Conservation (phyloP, 2,888 invertebrate species). For the Tipula vernalis region DNA sequence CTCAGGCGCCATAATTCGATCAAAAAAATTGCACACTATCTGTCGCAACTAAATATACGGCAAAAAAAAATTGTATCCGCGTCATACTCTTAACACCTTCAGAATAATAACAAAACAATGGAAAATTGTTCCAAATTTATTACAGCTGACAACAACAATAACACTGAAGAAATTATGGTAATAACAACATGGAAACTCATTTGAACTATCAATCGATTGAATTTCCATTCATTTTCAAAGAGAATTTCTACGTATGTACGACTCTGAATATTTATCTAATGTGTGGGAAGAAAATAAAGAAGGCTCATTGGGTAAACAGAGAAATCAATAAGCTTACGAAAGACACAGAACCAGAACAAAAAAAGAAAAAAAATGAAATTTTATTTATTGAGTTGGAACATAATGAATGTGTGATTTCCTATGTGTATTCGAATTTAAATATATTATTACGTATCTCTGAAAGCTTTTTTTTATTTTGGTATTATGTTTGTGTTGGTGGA, state of each 20-base stretch:
- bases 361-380: not conserved
- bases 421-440: not conserved
- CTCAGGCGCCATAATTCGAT: not conserved
- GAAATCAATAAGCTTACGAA: not conserved
- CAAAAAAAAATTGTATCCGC: not conserved
- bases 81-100: not conserved
- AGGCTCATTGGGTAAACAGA: not conserved
- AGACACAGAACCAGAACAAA: not conserved
- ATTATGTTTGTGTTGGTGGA: not conserved
- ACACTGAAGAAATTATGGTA: not conserved
- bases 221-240: not conserved
- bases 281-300: not conserved
- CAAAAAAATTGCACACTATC: not conserved
- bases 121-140: not conserved
- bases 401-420: constrained; percentile 4
- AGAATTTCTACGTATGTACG: not conserved
- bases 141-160: not conserved
- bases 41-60: not conserved
- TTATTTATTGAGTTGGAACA: constrained; percentile 4
- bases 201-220: not conserved
- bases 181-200: not conserved
- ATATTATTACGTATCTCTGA: not conserved
- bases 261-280: not conserved
- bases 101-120: not conserved
- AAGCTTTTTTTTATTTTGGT: not conserved